phyloP scores from a whole-genome alignment of 35 echinoderm and acorn worm species.

The Ophiothrix spiculata region DNA sequence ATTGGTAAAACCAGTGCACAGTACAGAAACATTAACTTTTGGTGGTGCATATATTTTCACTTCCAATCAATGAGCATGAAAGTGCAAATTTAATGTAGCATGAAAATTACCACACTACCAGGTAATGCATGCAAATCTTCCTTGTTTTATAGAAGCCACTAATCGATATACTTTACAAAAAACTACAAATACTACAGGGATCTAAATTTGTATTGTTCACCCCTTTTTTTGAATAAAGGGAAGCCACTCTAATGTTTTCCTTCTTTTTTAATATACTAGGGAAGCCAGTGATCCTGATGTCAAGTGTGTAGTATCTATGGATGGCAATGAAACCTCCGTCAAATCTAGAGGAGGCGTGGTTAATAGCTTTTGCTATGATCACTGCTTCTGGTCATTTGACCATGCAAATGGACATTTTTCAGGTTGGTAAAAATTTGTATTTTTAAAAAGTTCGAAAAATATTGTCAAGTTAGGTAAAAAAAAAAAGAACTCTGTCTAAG shows the following conservation, averaged over 20 bases:
- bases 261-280: conserved; percentile 37
- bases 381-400: conserved; percentile 97
- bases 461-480: too few species aligned
- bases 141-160: too few species aligned
- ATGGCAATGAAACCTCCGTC: conserved; percentile 75
- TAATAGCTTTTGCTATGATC: conserved; percentile 81
- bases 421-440: too few species aligned
- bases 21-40: too few species aligned
- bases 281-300: conserved; percentile 60
- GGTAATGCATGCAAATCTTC: too few species aligned
- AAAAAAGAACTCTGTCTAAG: too few species aligned
- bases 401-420: conserved; percentile 42
- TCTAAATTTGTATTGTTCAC: background rate
- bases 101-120: too few species aligned
- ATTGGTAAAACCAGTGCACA: too few species aligned
- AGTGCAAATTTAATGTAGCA: too few species aligned
- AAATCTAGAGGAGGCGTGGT: conserved; percentile 28
- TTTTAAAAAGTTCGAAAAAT: too few species aligned
- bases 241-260: background rate
- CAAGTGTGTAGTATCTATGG: conserved; percentile 73
- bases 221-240: background rate
- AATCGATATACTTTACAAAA: background rate
- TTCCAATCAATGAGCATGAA: too few species aligned
- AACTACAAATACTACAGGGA: background rate
- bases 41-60: too few species aligned